Percentiles rank a stretch among this genome's conserved stretches.
phyloP scores from a whole-genome alignment of 2,888 invertebrate genomes.

The Ceramica pisi region DNA sequence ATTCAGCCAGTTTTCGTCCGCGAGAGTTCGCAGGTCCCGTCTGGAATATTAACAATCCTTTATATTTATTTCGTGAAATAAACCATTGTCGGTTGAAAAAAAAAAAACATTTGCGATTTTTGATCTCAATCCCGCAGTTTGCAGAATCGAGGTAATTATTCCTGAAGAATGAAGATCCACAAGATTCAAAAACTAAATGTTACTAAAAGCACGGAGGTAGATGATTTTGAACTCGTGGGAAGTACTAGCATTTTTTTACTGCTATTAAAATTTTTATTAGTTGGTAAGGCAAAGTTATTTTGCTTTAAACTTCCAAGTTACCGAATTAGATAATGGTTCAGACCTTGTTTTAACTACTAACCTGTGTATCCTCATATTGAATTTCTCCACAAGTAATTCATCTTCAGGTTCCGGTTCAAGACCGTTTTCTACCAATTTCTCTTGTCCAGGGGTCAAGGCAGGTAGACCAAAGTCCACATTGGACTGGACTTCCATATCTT shows the following conservation, averaged over 20 bases:
- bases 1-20: slow-evolving; percentile 97
- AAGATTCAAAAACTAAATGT: too few species aligned
- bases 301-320: not conserved
- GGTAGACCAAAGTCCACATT: slow-evolving; percentile 84
- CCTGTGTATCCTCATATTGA: slow-evolving; percentile 88
- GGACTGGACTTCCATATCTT: slow-evolving; percentile 83
- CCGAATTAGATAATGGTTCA: not conserved
- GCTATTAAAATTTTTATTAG: too few species aligned
- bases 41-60: slow-evolving; percentile 76
- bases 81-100: not conserved
- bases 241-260: too few species aligned
- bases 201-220: too few species aligned
- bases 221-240: too few species aligned
- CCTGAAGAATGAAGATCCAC: too few species aligned
- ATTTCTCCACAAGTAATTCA: slow-evolving; percentile 90
- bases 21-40: slow-evolving; percentile 95
- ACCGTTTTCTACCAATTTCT: slow-evolving; percentile 90
- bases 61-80: not conserved
- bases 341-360: slow-evolving; percentile 46
- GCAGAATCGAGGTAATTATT: too few species aligned
- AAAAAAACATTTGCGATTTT: too few species aligned
- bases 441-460: slow-evolving; percentile 92
- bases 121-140: too few species aligned
- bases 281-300: not conserved
- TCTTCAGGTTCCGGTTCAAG: slow-evolving; percentile 91